Percentiles rank a stretch among this genome's conserved stretches.
phyloP scores from a whole-genome alignment of 2,888 invertebrate species.

The Pollenia angustigena region DNA sequence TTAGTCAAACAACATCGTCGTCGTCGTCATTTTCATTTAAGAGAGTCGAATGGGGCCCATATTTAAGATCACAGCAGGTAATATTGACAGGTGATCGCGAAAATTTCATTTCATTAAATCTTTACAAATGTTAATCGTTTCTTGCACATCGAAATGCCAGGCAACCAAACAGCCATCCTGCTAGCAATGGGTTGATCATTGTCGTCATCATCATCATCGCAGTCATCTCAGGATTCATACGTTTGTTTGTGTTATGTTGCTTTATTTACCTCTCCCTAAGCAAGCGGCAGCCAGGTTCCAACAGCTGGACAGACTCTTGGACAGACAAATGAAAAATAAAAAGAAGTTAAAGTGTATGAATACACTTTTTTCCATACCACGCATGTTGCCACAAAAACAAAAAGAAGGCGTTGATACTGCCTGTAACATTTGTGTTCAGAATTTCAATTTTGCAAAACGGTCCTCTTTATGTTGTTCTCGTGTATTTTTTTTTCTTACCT shows the following conservation, averaged over 20 bases:
- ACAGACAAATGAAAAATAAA: conserved; percentile 2
- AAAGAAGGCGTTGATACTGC: conserved; percentile 72
- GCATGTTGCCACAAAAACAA: conserved; percentile 60
- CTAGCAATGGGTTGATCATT: conserved; percentile 60
- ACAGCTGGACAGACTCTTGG: conserved; percentile 55
- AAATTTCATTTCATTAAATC: conserved; percentile 79
- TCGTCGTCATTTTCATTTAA: conserved; percentile 54
- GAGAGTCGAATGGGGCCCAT: conserved; percentile 62
- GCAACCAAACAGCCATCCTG: conserved; percentile 26
- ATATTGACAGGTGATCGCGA: conserved; percentile 80
- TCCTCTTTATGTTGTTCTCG: conserved; percentile 40
- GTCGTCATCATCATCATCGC: conserved; percentile 32
- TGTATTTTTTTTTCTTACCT: neutral
- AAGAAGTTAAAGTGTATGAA: conserved; percentile 54
- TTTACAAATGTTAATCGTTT: conserved; percentile 76
- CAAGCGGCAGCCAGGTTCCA: conserved; percentile 24
- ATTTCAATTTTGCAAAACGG: conserved; percentile 74
- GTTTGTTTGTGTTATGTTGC: conserved; percentile 20
- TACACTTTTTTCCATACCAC: conserved; percentile 61
- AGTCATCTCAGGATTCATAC: conserved; percentile 36
- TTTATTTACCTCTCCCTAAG: conserved; percentile 29
- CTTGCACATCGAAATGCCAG: conserved; percentile 63
- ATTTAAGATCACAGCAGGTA: conserved; percentile 78
- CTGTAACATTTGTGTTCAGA: conserved; percentile 71
- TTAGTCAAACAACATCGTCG: conserved; percentile 63